Evolutionary conservation across 2,888 invertebrate genomes (phyloP), one percentile per base, ranked within the genome.

Genomic region (Nysson spinosus): DNA sequence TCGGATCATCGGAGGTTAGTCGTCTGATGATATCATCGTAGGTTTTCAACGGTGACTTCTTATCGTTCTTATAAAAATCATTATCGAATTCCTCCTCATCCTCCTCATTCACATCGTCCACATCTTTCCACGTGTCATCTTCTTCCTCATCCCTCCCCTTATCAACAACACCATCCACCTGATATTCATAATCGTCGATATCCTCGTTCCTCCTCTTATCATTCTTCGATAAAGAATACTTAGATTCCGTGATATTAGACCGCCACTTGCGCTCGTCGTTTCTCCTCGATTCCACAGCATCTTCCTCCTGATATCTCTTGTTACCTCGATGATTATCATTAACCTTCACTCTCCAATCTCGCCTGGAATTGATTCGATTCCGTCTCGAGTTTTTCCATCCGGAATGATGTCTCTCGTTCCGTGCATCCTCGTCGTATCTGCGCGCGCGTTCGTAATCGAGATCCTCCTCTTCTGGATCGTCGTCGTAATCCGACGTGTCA

Each of bases 1-100:
- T 75, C 3, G 78, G 72, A 7, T 78, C 77, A 16, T 78, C 72
- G 9, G 78, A 76, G 16, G 84, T 85, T 22, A 86, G 67, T 17
- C 81, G 77, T 28, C 81, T 77, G 47, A 87, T 86, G 26, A 87
- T 84, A n/a, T 86, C 86, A 39, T 87, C 86, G 70, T 79, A 86
- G 1, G 81, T 83, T 55, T 77, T 81, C 52, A 84, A 52, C 2
- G 81, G 75, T 0, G 83, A 58, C 6, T 79, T 71, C 22, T 70
- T 58, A 11, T 80, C 75, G 43, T 46, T 69, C 34, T 75, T 77
- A 47, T 80, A 76, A 9, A 80, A 82, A 61, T 83, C 78, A n/a
- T 76, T 76, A 28, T 83, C 82, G n/a, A 78, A 47, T 14, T 74
- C 76, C 2, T 79, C 78, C 6, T 56, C 63, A 5, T 52, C 55